Base-by-base conservation (phyloP, 2,113 vertebrate genomes). In the Sorex fumeus region DNA sequence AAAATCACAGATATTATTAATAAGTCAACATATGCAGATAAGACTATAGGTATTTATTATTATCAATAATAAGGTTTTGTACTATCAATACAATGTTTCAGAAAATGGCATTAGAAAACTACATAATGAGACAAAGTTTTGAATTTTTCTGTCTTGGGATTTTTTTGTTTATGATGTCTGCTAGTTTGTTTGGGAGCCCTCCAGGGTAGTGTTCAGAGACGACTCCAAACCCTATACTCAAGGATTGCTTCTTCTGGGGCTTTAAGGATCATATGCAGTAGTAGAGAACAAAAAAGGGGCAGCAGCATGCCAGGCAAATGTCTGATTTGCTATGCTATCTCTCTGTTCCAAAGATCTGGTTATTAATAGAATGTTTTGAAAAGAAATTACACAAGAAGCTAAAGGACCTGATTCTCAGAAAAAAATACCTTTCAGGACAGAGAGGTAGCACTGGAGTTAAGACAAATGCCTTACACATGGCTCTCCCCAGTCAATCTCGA, bases 21-120 rank as follows among this genome's bases (percentile, higher is more conserved):
- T 62, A 75, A 15, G 28, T 25, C 81, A 8, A 45, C 87, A 90
- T 88, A 88, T 40, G 40, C 16, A 84, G 47, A 64, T 72, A 91
- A 87, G 25, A 50, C 90, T 60, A 87, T 43, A 85, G 91, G 91
- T 72, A 27, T 80, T 91, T 87, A 91, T 92, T 74, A 53, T 84
- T 66, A 47, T 87, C 82, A 74, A 78, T 53, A 69, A 91, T 83
- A 87, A 87, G 82, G 91, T 90, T n/a, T n/a, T n/a, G n/a, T n/a
- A n/a, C n/a, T n/a, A n/a, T n/a, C n/a, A n/a, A 3, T 78, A 70
- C 70, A 13, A 78, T 53, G 19, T 75, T 90, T 74, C 64, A 82
- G 47, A 47, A 53, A 91, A 91, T 6, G 28, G 11, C 32, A 70
- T 74, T 85, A 30, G 18, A 74, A 88, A 90, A 88, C 79, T 57